Percentiles rank a stretch among this genome's conserved stretches.
These are phyloP conservation scores for Notothenia coriiceps DNA, from an alignment of 2,113 vertebrate genomes.

Conservation along the genomic window DNA sequence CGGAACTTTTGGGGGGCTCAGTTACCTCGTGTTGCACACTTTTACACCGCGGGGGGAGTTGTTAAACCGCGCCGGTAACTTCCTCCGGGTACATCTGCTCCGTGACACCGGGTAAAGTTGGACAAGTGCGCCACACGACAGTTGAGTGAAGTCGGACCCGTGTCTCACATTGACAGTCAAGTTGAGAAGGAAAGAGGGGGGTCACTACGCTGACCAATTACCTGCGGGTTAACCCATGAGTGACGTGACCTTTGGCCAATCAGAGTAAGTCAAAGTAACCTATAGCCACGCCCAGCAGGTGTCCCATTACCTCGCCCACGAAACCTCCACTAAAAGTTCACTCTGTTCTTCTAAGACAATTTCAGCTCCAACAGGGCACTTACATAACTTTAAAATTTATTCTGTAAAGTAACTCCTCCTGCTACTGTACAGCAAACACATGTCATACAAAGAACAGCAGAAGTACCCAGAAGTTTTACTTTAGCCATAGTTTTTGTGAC, in stretches of 20 bases:
- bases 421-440: neutral
- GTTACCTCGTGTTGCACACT: conserved; percentile 14
- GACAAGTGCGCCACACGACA: conserved; percentile 65
- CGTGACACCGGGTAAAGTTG: conserved; percentile 33
- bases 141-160: conserved; percentile 56
- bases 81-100: conserved; percentile 29
- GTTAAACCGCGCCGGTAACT: conserved; percentile 9
- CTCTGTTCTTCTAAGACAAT: conserved; percentile 1
- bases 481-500: neutral
- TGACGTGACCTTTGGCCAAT: conserved; percentile 65
- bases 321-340: conserved; percentile 17
- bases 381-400: conserved; percentile 16
- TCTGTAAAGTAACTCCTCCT: neutral
- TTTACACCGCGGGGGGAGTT: neutral
- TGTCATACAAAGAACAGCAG: neutral
- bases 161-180: conserved; percentile 49
- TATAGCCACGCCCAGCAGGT: too few species aligned
- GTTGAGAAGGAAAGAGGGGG: conserved; percentile 43
- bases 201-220: conserved; percentile 74
- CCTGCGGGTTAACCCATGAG: conserved; percentile 22
- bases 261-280: neutral
- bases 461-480: neutral
- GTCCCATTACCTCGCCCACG: conserved; percentile 20
- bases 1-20: neutral
- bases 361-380: conserved; percentile 21